Conservation (phyloP, 1,140 invertebrate genomes). For the Temnothorax curvispinosus region DNA sequence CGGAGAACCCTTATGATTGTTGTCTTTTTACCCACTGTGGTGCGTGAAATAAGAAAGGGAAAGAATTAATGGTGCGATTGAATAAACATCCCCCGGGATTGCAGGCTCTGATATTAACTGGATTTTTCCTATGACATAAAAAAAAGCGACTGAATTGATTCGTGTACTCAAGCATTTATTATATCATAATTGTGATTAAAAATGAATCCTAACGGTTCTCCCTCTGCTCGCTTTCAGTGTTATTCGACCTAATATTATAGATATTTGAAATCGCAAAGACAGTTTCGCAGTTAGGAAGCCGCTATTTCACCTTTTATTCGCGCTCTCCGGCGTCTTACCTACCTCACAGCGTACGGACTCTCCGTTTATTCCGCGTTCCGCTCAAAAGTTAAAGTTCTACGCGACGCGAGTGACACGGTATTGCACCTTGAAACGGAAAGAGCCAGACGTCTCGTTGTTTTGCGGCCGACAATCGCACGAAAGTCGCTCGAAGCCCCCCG, state of each 20-base stretch:
- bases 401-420: not conserved
- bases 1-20: conserved; percentile 7
- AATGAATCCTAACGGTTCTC: not conserved
- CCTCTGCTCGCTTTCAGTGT: not conserved
- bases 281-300: not conserved
- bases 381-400: conserved; percentile 4
- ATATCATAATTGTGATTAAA: not conserved
- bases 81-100: not conserved
- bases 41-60: not conserved
- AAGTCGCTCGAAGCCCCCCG: not conserved
- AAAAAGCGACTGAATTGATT: not conserved
- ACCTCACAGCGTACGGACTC: not conserved
- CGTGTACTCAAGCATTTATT: not conserved
- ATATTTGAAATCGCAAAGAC: conserved; percentile 27
- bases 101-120: not conserved
- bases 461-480: not conserved
- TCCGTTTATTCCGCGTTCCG: not conserved
- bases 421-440: not conserved
- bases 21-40: not conserved
- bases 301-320: not conserved
- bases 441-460: not conserved
- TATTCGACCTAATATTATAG: not conserved
- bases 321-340: not conserved
- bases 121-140: not conserved
- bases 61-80: not conserved